Percentiles rank a stretch among this genome's conserved stretches.
These are phyloP conservation scores for Archilochus colubris DNA, from an alignment of 2,113 vertebrate genomes.

Conservation along the genomic window DNA sequence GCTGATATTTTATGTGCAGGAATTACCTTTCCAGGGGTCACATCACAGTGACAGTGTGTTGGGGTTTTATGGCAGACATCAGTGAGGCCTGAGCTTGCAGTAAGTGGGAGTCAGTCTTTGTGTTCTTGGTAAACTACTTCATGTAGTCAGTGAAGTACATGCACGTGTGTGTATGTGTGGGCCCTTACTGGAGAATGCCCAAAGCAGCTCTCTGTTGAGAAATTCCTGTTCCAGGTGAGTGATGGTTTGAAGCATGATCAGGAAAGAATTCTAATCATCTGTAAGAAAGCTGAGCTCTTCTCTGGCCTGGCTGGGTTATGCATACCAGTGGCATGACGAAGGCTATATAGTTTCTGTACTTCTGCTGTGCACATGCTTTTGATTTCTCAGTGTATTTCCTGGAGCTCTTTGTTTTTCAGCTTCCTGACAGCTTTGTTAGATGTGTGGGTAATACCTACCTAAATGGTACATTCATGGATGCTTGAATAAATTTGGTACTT, in stretches of 20 bases:
- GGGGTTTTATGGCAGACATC: neutral
- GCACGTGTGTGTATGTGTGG: too few relatives aligned
- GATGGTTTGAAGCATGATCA: neutral
- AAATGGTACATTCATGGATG: neutral
- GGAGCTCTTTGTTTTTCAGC: conserved; percentile 8
- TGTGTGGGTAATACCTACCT: neutral
- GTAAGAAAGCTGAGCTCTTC: neutral
- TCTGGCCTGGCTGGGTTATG: neutral
- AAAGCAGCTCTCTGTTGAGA: neutral
- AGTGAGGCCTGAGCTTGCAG: neutral
- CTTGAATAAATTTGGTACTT: neutral
- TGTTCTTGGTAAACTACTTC: neutral
- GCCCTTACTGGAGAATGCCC: neutral
- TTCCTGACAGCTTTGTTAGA: neutral
- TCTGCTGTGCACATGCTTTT: neutral
- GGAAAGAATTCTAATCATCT: neutral
- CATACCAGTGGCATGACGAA: neutral
- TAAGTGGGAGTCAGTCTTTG: neutral
- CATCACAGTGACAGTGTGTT: too few relatives aligned
- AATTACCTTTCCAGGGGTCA: neutral
- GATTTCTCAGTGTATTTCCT: neutral
- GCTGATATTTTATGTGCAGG: neutral
- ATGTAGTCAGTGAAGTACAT: neutral
- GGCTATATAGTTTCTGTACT: neutral
- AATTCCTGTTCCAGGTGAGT: neutral